These are phyloP conservation scores for Bucco capensis DNA, from an alignment of 2,113 vertebrate species.

Conservation along the genomic window DNA sequence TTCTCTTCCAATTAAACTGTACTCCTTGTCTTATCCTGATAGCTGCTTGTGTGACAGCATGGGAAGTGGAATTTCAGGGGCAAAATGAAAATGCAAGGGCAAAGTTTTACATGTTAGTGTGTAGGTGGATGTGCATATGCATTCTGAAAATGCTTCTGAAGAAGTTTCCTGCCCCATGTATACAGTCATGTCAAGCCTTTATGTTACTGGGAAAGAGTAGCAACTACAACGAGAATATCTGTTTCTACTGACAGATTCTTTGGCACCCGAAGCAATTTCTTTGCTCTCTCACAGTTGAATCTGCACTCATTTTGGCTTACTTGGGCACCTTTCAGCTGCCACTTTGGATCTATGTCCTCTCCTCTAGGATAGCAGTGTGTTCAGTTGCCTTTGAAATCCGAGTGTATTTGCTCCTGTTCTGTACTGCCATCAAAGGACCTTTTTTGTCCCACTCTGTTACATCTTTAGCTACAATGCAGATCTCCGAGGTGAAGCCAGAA, in stretches of 20 bases:
- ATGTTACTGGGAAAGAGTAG: background rate
- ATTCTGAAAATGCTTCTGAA: background rate
- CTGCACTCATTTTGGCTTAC: background rate
- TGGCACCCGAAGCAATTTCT: background rate
- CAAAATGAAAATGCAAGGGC: background rate
- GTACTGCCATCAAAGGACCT: background rate
- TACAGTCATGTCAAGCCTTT: background rate
- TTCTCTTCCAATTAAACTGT: background rate
- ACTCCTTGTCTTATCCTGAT: fast-evolving
- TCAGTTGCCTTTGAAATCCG: background rate
- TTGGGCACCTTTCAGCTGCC: background rate
- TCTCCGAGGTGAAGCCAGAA: background rate
- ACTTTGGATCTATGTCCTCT: background rate
- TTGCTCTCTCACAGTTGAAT: background rate
- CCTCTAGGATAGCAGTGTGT: background rate
- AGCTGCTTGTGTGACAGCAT: background rate
- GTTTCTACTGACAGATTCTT: background rate
- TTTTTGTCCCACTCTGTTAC: background rate
- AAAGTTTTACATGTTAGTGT: background rate
- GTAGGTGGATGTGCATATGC: fast-evolving
- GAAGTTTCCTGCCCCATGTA: fast-evolving
- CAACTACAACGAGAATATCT: background rate
- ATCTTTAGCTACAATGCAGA: background rate
- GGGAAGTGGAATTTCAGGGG: background rate
- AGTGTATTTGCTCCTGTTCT: background rate